Conservation (phyloP, 2,888 invertebrate species). For the Microplitis manilae region DNA sequence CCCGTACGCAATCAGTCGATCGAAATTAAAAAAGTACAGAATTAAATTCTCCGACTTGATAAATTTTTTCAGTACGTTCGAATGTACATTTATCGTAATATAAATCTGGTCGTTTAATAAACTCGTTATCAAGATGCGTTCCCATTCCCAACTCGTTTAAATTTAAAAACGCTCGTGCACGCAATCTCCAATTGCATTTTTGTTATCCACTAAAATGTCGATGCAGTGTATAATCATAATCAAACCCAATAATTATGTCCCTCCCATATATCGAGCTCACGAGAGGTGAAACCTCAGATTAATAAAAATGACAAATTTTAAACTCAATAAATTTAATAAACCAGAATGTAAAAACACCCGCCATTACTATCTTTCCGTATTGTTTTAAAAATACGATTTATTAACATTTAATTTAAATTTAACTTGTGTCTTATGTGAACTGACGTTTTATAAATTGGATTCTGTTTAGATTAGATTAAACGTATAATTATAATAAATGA, state of each 20-base stretch:
- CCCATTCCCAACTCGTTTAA: background rate
- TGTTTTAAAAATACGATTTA: too few relatives aligned
- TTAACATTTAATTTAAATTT: too few relatives aligned
- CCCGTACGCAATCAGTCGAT: too few relatives aligned
- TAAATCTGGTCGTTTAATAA: background rate
- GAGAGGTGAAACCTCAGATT: too few relatives aligned
- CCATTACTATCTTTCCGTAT: too few relatives aligned
- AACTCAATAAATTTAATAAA: too few relatives aligned
- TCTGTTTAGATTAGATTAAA: background rate
- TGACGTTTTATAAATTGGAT: background rate
- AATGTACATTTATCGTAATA: background rate
- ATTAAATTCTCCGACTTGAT: background rate
- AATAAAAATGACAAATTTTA: too few relatives aligned
- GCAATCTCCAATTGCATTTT: background rate
- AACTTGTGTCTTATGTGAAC: too few relatives aligned
- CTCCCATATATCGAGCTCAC: background rate
- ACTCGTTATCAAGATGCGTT: constrained; percentile 1
- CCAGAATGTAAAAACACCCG: too few relatives aligned
- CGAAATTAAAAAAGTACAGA: background rate
- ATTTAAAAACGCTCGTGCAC: background rate
- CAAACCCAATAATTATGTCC: background rate
- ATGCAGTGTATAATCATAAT: background rate
- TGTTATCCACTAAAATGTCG: background rate
- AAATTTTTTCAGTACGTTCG: background rate
- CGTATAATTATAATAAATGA: background rate